A percentile compares a stretch with the other conserved stretches of the same genome.
Conservation (phyloP, 1,140 invertebrate species). For the Caerostris darwini region DNA sequence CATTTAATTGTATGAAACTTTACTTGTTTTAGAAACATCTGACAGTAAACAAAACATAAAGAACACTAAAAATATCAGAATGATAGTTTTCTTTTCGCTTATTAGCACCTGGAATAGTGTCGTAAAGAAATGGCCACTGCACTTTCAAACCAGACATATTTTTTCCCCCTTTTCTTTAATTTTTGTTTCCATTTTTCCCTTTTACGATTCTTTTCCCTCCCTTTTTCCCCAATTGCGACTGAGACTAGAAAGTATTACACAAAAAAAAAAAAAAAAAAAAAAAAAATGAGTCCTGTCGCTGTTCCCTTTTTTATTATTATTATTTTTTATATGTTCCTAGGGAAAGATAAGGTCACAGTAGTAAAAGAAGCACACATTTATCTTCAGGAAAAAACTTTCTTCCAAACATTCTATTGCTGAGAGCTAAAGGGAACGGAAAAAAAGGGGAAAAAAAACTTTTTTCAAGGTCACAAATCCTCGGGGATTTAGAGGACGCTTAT, state of each 20-base stretch:
- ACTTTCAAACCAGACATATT: background rate
- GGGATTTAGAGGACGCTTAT: conserved; percentile 23
- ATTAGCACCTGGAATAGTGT: background rate
- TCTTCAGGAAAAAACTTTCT: background rate
- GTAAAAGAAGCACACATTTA: conserved; percentile 19
- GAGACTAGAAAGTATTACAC: background rate
- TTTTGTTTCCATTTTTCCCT: background rate
- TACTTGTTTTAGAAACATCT: background rate
- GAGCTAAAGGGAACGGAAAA: background rate
- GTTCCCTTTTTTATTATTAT: background rate
- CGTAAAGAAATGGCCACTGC: background rate
- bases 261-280: too few relatives aligned
- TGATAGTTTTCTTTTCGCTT: background rate
- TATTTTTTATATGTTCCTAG: background rate
- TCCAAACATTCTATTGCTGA: conserved; percentile 13
- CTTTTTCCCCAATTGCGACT: background rate
- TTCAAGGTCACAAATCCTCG: background rate
- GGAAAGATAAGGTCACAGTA: background rate
- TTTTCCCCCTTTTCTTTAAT: background rate
- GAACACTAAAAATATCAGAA: background rate
- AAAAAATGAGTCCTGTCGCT: background rate
- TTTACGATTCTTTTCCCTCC: background rate
- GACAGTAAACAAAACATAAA: background rate
- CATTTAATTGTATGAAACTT: too few relatives aligned
- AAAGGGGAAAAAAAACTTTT: background rate